Evolutionary conservation across 2,888 invertebrate genomes (phyloP).

Genomic region (Nebria brevicollis): DNA sequence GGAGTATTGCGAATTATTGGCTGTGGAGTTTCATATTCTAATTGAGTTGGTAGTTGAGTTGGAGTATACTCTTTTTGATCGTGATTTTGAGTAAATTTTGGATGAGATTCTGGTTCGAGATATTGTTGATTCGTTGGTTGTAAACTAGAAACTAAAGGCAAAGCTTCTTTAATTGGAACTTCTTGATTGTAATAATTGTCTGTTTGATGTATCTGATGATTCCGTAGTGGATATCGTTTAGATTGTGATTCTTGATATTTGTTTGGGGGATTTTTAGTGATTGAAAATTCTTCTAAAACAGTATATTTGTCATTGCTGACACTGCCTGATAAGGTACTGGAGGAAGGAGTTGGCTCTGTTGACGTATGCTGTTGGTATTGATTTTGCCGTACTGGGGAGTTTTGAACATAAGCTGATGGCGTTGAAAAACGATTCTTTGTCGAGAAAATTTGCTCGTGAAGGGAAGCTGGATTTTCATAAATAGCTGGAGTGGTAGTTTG

Average conservation of each 20-base stretch:
- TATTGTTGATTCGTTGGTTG: slow-evolving; percentile 18
- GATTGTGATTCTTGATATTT: slow-evolving; percentile 49
- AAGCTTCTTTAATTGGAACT: slow-evolving; percentile 35
- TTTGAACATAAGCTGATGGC: slow-evolving; percentile 22
- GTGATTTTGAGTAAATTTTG: slow-evolving; percentile 2
- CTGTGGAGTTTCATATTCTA: slow-evolving; percentile 52
- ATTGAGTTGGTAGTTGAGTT: slow-evolving; percentile 64
- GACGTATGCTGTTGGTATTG: slow-evolving; percentile 20
- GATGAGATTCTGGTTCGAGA: slow-evolving; percentile 2
- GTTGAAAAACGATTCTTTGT: slow-evolving; percentile 40
- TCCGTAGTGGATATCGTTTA: slow-evolving; percentile 30
- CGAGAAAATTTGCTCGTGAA: slow-evolving; percentile 37
- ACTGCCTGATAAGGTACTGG: slow-evolving; percentile 41
- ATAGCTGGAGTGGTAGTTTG: slow-evolving; percentile 25
- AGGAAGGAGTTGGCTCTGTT: slow-evolving; percentile 31
- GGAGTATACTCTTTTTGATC: slow-evolving; percentile 6
- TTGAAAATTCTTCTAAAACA: slow-evolving; percentile 57
- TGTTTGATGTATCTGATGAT: slow-evolving; percentile 24
- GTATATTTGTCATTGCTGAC: slow-evolving; percentile 54
- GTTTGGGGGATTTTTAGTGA: slow-evolving; percentile 46
- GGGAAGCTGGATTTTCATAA: slow-evolving; percentile 20
- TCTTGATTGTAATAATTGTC: slow-evolving; percentile 45
- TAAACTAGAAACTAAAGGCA: slow-evolving; percentile 31
- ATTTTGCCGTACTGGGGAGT: slow-evolving; percentile 29
- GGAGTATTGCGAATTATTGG: slow-evolving; percentile 53